Evolutionary conservation across 2,888 invertebrate genomes (phyloP).

Genomic region (Drosophila acutilabella): DNA sequence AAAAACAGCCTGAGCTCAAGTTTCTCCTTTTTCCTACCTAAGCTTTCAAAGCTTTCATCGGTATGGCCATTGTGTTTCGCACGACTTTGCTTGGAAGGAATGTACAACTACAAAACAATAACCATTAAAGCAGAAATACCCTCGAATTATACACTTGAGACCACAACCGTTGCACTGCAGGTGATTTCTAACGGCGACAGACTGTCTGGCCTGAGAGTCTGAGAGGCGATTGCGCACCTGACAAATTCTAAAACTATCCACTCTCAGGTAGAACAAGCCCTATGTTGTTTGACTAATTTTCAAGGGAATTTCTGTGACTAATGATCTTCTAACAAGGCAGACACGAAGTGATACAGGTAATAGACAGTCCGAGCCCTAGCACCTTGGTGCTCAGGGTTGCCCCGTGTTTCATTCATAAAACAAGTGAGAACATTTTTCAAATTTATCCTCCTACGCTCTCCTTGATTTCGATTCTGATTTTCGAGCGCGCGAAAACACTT

Average conservation of each 20-base stretch:
- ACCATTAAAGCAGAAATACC: slow-evolving; percentile 18
- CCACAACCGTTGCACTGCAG: slow-evolving; percentile 71
- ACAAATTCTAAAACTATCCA: slow-evolving; percentile 37
- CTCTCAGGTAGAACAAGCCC: slow-evolving; percentile 53
- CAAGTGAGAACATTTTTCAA: slow-evolving; percentile 32
- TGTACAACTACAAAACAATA: background rate
- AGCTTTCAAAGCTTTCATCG: background rate
- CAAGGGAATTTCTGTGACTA: slow-evolving; percentile 73
- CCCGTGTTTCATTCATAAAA: slow-evolving; percentile 66
- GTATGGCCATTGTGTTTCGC: background rate
- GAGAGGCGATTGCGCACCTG: slow-evolving; percentile 62
- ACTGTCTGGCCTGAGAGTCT: slow-evolving; percentile 59
- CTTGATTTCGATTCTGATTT: background rate
- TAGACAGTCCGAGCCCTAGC: slow-evolving; percentile 19
- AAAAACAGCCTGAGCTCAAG: background rate
- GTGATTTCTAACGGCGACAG: slow-evolving; percentile 69
- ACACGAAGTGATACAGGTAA: slow-evolving; percentile 43
- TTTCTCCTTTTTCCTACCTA: background rate
- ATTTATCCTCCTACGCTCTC: slow-evolving; percentile 10
- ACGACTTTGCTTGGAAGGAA: slow-evolving; percentile 6
- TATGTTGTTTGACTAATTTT: slow-evolving; percentile 49
- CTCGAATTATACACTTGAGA: slow-evolving; percentile 68
- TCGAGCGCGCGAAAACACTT: slow-evolving; percentile 65
- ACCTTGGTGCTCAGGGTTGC: slow-evolving; percentile 1
- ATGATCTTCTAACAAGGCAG: slow-evolving; percentile 84